These are phyloP conservation scores for Saccopteryx bilineata DNA, from an alignment of 2,113 vertebrate species.

Conservation along the genomic window DNA sequence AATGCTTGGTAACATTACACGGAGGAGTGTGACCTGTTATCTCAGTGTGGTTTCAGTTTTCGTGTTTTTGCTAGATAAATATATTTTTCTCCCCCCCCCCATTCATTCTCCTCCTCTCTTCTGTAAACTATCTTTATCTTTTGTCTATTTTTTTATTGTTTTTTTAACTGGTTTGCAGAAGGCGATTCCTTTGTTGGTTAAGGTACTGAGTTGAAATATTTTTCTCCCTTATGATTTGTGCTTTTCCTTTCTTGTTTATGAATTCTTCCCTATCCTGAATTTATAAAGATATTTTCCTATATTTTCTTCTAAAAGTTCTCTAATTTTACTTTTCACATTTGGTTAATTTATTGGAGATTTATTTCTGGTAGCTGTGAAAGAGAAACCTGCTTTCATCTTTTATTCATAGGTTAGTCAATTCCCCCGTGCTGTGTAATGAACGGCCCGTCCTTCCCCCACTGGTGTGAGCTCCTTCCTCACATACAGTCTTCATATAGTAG, in stretches of 20 bases:
- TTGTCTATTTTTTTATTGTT: background rate
- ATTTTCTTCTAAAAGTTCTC: constrained; percentile 30
- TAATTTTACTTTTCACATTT: constrained; percentile 23
- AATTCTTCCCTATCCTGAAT: constrained; percentile 16
- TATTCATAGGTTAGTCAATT: constrained; percentile 4
- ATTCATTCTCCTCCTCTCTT: background rate
- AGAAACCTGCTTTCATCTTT: constrained; percentile 37
- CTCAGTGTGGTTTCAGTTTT: background rate
- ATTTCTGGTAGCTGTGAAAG: constrained; percentile 15
- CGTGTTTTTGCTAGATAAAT: background rate
- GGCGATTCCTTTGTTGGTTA: background rate
- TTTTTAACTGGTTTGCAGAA: background rate
- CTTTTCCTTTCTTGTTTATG: constrained; percentile 45
- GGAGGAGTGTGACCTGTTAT: background rate
- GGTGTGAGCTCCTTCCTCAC: background rate
- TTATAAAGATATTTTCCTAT: background rate
- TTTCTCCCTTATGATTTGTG: constrained; percentile 54
- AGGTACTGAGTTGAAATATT: background rate
- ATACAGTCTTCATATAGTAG: background rate
- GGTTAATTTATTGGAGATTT: constrained; percentile 52
- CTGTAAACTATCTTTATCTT: background rate
- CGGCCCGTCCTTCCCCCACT: background rate
- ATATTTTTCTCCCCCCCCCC: background rate
- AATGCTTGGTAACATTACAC: background rate
- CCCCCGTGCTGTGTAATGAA: constrained; percentile 1